Base-by-base conservation (phyloP, 1,140 invertebrate genomes). In the Calephelis virginiensis region DNA sequence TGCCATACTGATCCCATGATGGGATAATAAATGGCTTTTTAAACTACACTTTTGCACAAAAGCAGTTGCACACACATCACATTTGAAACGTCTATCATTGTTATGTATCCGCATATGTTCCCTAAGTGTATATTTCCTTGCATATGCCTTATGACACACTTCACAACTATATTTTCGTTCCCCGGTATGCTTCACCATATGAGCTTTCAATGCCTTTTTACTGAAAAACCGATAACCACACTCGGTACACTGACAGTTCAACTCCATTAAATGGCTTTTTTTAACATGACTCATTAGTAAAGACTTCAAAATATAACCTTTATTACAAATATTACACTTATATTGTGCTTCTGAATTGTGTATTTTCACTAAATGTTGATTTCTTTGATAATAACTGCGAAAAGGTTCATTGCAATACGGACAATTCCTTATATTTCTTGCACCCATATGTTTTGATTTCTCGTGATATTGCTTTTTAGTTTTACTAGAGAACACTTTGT, bases 151-250 rank as follows among this genome's bases (percentile, higher is more conserved):
- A 11, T 93, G 92, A 78, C 96, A 97, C 6, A 93, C 91, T 2
- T 93, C 92, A 73, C 92, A 93, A 47, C 94, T 92, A 75, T 95
- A 95, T 3, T 95, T 96, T 38, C 94, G 93, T 71, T 95, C 94
- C 0, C 95, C 95, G 0, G 94, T 95, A 72, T 94, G 93, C 43
- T 87, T 87, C 0, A 92, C 78, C 86, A 93, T 92, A 67, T 93
- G 92, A 0, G 85, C 86, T 56, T 85, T 85, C 0, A 93, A 72
- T 0, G 89, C 90, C 61, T 92, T 89, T 68, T 92, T 92, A 65
- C 88, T 88, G 85, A 96, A 88, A 64, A 92, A 93, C 12, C 86
- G 80, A 46, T 83, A 86, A 0, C 82, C 83, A 67, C 92, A 93
- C 45, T 92, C 82, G 0, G 80, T 82, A 66, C 92, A 93, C 69